These are phyloP conservation scores for Zoanthus solanderi DNA, from an alignment of 92 coral and sea anemone genomes.

Conservation along the genomic window DNA sequence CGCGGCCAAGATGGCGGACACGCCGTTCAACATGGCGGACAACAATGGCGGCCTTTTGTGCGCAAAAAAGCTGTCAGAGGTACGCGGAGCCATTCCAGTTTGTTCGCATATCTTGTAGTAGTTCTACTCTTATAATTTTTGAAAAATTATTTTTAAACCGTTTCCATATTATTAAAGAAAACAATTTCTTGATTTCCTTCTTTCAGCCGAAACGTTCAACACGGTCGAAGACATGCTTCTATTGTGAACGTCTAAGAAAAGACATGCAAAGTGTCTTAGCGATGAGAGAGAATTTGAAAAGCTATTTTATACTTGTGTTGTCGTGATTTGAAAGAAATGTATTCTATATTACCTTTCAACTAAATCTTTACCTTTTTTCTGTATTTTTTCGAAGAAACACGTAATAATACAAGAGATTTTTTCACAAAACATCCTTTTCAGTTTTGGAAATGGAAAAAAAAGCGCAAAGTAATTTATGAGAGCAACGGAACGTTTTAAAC, in stretches of 20 bases:
- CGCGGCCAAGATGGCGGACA: slow-evolving; percentile 99
- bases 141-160: not conserved
- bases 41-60: slow-evolving; percentile 64
- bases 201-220: not conserved
- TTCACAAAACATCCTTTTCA: not conserved
- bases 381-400: not conserved
- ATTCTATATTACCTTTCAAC: not conserved
- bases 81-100: not conserved
- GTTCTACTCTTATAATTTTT: slow-evolving; percentile 23
- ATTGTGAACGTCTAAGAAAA: not conserved
- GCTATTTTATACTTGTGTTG: not conserved
- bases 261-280: not conserved
- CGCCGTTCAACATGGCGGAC: slow-evolving; percentile 79
- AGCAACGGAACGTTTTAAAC: no score
- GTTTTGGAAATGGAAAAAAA: no score
- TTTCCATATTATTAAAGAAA: not conserved
- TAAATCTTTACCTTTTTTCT: not conserved
- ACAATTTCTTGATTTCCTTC: not conserved
- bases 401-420: not conserved
- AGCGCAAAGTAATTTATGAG: not conserved
- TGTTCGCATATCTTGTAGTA: not conserved
- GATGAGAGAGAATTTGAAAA: not conserved
- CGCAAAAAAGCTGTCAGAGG: slow-evolving; percentile 15
- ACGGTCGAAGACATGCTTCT: not conserved
- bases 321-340: not conserved